Percentiles rank a stretch among this genome's conserved stretches.
Conservation (phyloP, 2,113 vertebrate species). For the Jaculus jaculus region DNA sequence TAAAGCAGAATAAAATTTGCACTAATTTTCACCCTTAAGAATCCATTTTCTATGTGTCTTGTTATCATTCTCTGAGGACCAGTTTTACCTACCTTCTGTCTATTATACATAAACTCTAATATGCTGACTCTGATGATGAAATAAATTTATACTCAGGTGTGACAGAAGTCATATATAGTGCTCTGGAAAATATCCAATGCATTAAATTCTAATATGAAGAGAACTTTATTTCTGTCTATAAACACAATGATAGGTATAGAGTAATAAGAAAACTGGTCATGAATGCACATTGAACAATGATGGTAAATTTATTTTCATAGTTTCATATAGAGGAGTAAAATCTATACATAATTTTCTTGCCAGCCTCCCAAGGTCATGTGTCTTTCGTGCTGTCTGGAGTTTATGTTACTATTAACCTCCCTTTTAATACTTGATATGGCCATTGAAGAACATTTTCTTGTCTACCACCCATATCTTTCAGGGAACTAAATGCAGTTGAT, state of each 20-base stretch:
- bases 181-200: slow-evolving; percentile 19
- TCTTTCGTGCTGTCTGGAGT: neutral
- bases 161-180: slow-evolving; percentile 63
- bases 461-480: neutral
- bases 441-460: neutral
- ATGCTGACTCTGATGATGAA: slow-evolving; percentile 45
- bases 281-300: slow-evolving; percentile 13
- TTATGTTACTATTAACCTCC: neutral
- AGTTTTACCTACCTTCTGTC: slow-evolving; percentile 53
- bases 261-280: neutral
- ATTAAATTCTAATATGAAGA: slow-evolving; percentile 41
- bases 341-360: neutral
- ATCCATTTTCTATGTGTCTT: slow-evolving; percentile 15
- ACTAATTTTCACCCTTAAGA: slow-evolving; percentile 40
- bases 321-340: neutral
- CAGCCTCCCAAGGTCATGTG: neutral
- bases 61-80: slow-evolving; percentile 46
- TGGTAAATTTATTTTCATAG: neutral
- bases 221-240: neutral
- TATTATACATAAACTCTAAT: slow-evolving; percentile 54
- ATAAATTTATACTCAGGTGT: slow-evolving; percentile 52
- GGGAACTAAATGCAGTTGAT: neutral
- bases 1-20: slow-evolving; percentile 30
- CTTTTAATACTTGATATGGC: neutral
- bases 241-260: slow-evolving; percentile 14